Evolutionary conservation across 2,113 vertebrate species (phyloP).

Genomic region (Shinisaurus crocodilurus): DNA sequence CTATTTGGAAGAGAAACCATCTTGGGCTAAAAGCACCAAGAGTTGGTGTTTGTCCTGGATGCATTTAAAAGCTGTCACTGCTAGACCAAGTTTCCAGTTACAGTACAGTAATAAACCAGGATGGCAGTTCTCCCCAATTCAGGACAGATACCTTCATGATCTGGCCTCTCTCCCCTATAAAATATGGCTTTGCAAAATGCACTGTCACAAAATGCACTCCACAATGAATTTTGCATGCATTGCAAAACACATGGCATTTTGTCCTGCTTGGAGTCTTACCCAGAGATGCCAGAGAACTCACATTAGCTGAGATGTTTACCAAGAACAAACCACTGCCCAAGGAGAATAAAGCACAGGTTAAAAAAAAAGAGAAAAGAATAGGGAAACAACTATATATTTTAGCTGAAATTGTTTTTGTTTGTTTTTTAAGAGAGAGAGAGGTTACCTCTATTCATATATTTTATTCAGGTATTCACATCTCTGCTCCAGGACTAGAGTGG

Average conservation of each 20-base stretch:
- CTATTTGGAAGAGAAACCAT: not conserved
- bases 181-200: constrained; percentile 50
- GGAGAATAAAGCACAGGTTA: constrained; percentile 8
- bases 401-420: too few relatives aligned
- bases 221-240: constrained; percentile 47
- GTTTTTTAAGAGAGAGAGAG: not conserved
- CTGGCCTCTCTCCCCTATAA: constrained; percentile 31
- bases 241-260: constrained; percentile 66
- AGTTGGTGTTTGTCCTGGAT: not conserved
- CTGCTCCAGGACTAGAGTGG: not conserved
- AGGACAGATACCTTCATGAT: constrained; percentile 20
- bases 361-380: not conserved
- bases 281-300: constrained; percentile 41
- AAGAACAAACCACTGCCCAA: constrained; percentile 45
- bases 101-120: not conserved
- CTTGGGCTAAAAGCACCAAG: not conserved
- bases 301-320: constrained; percentile 22
- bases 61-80: not conserved
- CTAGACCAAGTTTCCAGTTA: not conserved
- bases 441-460: not conserved
- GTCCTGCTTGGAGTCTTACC: constrained; percentile 48
- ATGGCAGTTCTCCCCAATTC: not conserved
- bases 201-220: constrained; percentile 60
- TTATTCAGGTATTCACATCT: not conserved
- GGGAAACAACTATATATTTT: not conserved